Evolutionary conservation across 2,113 vertebrate species (phyloP), one percentile per base, ranked within the genome.

Genomic region (Salvator merianae): DNA sequence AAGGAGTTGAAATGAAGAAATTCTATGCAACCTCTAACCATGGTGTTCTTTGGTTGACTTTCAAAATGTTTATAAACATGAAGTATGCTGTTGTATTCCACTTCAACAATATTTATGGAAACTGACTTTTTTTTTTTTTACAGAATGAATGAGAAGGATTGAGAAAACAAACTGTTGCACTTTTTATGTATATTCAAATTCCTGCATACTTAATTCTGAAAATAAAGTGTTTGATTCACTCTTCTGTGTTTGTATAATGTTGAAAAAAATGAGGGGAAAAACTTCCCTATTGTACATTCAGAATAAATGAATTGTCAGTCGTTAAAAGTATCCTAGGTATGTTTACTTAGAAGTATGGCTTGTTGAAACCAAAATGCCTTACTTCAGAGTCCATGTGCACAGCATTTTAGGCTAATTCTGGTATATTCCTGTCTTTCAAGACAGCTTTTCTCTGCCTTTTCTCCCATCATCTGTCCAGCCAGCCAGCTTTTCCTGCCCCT

Each of bases 161-260:
- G 85, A 36, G 63, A 71, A 28, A 30, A 72, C 79, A 85, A 90
- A 75, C 8, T 62, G 43, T 79, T 88, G 87, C 89, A 89, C 89
- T 89, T 43, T 79, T 84, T 86, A 55, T 91, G 82, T 89, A 83
- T 86, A 76, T 88, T 87, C 73, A 83, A 74, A 72, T 68, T 80
- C 43, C 53, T 87, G 24, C 55, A 73, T 53, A 77, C 14, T 28
- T 77, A 77, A 82, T 65, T 50, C 5, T 50, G 59, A 65, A 79
- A 94, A 94, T 93, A 94, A 93, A 94, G 88, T 81, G 84, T 79
- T 91, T 91, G 81, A 90, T 65, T 65, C 69, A 81, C 84, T 87
- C 89, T 83, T 55, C 12, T 85, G 0, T 69, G 79, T 85, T 70
- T 63, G 84, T 47, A 20, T 77, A 59, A 59, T 59, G 18, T 18